A percentile compares a stretch with the other conserved stretches of the same genome.
These are phyloP conservation scores for Hirudinaria manillensis DNA, from an alignment of 2,888 invertebrate species.

Conservation along the genomic window DNA sequence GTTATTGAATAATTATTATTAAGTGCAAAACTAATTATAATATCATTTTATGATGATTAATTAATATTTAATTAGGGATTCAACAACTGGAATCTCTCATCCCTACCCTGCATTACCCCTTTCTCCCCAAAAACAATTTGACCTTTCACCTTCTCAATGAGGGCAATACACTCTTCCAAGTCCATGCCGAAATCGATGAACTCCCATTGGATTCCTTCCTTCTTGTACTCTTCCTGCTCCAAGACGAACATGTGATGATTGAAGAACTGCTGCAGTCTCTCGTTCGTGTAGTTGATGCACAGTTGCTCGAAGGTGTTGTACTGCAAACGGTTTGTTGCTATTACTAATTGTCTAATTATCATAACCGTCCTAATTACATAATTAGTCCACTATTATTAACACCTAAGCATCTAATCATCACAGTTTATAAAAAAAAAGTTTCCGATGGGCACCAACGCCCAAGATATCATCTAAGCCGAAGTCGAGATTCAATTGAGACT, in stretches of 20 bases:
- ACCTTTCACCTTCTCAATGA: slow-evolving; percentile 56
- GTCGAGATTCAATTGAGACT: no score
- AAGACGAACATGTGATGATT: slow-evolving; percentile 96
- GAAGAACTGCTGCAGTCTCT: slow-evolving; percentile 95
- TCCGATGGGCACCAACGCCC: neutral
- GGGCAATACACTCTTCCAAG: slow-evolving; percentile 86
- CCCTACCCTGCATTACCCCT: no score
- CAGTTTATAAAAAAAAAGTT: neutral
- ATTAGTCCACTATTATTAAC: no score
- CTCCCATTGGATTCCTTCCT: slow-evolving; percentile 86
- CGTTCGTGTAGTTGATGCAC: slow-evolving; percentile 97
- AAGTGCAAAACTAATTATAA: neutral
- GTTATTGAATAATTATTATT: neutral
- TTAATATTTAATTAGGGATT: neutral
- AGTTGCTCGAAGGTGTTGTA: slow-evolving; percentile 95
- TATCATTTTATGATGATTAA: neutral
- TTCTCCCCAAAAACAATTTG: no score
- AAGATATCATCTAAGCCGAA: no score
- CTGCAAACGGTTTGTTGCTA: slow-evolving; percentile 58
- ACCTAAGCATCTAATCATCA: neutral
- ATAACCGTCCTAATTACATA: neutral
- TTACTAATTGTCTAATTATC: neutral
- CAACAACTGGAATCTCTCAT: no score
- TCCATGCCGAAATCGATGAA: slow-evolving; percentile 98
- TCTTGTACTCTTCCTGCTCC: slow-evolving; percentile 92